phyloP scores from a whole-genome alignment of 2,113 vertebrate species.

The Emydocephalus ijimae region DNA sequence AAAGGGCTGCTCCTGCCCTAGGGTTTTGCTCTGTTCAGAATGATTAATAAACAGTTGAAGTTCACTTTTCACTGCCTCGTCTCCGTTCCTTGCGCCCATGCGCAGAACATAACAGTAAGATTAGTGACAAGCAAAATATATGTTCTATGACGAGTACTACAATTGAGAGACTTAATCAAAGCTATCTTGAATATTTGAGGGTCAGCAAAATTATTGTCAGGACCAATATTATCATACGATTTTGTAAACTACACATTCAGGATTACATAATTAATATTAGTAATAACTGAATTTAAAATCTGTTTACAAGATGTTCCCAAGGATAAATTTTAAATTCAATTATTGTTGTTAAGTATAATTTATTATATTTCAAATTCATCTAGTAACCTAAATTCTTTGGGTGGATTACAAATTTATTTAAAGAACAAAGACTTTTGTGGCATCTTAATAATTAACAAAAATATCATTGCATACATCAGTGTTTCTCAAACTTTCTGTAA shows the following conservation, averaged over 20 bases:
- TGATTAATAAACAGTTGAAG: too few relatives aligned
- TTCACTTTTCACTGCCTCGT: too few relatives aligned
- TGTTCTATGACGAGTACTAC: background rate
- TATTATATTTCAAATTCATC: background rate
- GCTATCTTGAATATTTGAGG: background rate
- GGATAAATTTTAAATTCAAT: background rate
- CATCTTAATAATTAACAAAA: background rate
- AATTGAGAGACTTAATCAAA: background rate
- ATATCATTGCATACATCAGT: background rate
- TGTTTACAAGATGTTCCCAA: background rate
- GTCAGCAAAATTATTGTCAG: background rate
- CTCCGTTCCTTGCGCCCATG: too few relatives aligned
- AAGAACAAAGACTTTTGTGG: background rate
- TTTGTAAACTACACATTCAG: background rate
- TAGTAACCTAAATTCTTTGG: background rate
- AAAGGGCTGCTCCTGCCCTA: too few relatives aligned
- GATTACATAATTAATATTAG: slow-evolving; percentile 5
- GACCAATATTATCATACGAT: background rate
- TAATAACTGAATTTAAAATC: background rate
- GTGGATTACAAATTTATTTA: background rate
- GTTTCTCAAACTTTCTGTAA: background rate
- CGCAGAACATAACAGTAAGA: too few relatives aligned
- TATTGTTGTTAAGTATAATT: background rate
- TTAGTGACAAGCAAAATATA: background rate
- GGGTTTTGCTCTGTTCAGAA: too few relatives aligned